Evolutionary conservation across 2,888 invertebrate species (phyloP).

Genomic region (Ophonus ardosiacus): DNA sequence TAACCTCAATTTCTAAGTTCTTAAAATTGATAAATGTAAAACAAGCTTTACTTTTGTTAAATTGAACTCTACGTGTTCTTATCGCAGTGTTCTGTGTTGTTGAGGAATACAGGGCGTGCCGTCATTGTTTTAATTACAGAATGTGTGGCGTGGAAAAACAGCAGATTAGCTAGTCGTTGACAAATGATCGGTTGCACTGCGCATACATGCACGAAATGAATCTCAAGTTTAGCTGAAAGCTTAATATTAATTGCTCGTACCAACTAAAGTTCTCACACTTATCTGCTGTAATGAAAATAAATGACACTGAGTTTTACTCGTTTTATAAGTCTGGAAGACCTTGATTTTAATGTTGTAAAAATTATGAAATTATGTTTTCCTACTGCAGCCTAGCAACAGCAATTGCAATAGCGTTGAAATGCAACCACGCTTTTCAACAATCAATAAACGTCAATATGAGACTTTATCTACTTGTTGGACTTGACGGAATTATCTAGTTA

Average conservation of each 20-base stretch:
- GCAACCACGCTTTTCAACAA: slow-evolving; percentile 6
- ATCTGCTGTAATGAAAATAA: slow-evolving; percentile 58
- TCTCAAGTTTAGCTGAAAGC: slow-evolving; percentile 36
- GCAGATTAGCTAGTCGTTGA: slow-evolving; percentile 26
- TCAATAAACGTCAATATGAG: background rate
- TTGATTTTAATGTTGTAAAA: slow-evolving; percentile 61
- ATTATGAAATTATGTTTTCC: slow-evolving; percentile 60
- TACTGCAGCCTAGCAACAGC: slow-evolving; percentile 43
- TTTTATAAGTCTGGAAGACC: slow-evolving; percentile 54
- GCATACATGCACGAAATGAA: too few species aligned
- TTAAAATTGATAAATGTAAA: too few species aligned
- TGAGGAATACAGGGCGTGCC: slow-evolving; percentile 1
- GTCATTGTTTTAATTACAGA: slow-evolving; percentile 29
- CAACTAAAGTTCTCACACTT: slow-evolving; percentile 47
- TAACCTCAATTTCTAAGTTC: too few species aligned
- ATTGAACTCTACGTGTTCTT: too few species aligned
- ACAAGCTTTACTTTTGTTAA: too few species aligned
- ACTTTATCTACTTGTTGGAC: slow-evolving; percentile 28
- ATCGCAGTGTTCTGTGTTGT: too few species aligned
- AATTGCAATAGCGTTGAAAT: background rate
- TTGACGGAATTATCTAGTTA: slow-evolving; percentile 11
- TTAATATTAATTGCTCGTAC: slow-evolving; percentile 40
- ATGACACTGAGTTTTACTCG: slow-evolving; percentile 54
- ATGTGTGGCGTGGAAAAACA: slow-evolving; percentile 9
- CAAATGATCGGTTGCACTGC: slow-evolving; percentile 11